Evolutionary conservation across 2,113 vertebrate genomes (phyloP), one percentile per base, ranked within the genome.

Genomic region (Trematomus loennbergii): DNA sequence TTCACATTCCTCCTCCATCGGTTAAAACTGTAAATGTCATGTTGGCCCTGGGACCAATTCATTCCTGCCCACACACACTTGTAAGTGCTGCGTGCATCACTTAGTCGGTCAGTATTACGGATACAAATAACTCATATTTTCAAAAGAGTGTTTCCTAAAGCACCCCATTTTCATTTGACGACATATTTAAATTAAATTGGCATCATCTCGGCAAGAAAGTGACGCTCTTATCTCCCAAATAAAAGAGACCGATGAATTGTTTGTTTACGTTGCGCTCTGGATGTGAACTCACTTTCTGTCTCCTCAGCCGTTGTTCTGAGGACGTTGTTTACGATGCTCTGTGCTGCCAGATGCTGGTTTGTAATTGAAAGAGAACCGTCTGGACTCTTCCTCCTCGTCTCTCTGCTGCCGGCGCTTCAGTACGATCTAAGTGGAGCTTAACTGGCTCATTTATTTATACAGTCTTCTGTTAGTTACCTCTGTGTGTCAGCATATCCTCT

Each of bases 281-380:
- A 89, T 90, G 82, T 72, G 72, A 80, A 79, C 84, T 80, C 75
- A 79, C 83, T 83, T 81, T 54, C 80, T 82, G 78, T 89, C 71
- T 4, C 72, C 58, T 87, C 69, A 63, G 75, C 61, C 63, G 43
- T 86, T 84, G 79, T 87, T 87, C 60, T 74, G 75, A 64, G 63
- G 62, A 79, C 72, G 45, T 78, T 87, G 83, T 90, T 87, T 78
- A 76, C 75, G 70, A 77, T 79, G 25, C 40, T 75, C 77, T 61
- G 72, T 74, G 49, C 83, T 83, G 87, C 84, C 91, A 92, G 90
- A 93, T 93, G 91, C 91, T 86, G 75, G 60, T 64, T 65, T 84
- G 77, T 90, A 91, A 92, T 89, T 90, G 87, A 90, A 91, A 87
- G 78, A 61, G 83, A 93, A 70, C 74, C 68, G 79, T 90, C 86